These are phyloP conservation scores for Acleris sparsana DNA, from an alignment of 2,888 invertebrate species.

Conservation along the genomic window DNA sequence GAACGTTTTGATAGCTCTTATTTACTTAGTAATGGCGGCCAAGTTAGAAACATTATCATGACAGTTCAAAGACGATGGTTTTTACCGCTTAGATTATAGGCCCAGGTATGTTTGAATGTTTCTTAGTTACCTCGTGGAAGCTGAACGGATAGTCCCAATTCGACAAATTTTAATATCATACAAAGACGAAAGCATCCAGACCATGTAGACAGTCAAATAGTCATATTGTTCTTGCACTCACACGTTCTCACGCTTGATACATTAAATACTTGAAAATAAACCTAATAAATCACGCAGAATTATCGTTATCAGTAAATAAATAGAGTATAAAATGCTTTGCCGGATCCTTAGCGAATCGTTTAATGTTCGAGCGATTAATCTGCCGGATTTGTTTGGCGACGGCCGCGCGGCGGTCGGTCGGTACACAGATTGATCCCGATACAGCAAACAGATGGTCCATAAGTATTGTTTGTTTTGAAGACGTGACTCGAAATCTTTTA, in stretches of 20 bases:
- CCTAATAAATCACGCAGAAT: not conserved
- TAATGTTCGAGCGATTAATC: not conserved
- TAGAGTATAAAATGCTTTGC: conserved; percentile 4
- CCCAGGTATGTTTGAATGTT: no score
- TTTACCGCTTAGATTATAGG: no score
- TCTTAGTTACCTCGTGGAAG: no score
- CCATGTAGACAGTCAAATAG: no score
- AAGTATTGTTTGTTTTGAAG: conserved; percentile 6
- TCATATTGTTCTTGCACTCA: not conserved
- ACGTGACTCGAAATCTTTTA: not conserved
- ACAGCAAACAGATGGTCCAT: conserved; percentile 5
- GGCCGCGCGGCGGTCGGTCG: not conserved
- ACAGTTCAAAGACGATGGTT: no score
- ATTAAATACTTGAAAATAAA: not conserved
- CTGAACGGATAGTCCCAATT: no score
- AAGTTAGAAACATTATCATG: no score
- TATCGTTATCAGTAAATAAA: not conserved
- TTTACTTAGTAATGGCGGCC: no score
- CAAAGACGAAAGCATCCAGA: no score
- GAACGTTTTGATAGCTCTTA: no score
- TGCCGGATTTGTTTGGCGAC: conserved; percentile 2
- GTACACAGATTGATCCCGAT: not conserved
- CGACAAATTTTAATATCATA: no score
- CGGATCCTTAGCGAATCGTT: not conserved
- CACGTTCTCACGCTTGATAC: not conserved